A percentile compares a stretch with the other conserved stretches of the same genome.
Conservation (phyloP, 2,888 invertebrate species). For the Tribolium freemani region DNA sequence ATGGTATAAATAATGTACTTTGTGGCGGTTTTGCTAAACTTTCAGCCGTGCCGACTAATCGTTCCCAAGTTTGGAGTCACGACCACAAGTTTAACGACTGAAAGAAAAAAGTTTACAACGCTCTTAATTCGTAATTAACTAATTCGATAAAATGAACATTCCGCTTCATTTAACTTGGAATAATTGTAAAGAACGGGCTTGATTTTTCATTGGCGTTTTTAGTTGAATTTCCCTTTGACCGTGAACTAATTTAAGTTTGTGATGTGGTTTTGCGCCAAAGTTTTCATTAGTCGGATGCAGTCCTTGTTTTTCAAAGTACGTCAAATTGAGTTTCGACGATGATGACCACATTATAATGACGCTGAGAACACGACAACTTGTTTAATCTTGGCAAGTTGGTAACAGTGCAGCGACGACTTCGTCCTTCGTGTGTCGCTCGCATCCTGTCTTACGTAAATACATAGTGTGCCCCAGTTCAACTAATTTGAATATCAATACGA, state of each 20-base stretch:
- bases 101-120: not conserved
- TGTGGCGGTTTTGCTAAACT: not conserved
- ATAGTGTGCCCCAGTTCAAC: constrained; percentile 32
- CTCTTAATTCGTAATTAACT: not conserved
- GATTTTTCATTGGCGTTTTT: not conserved
- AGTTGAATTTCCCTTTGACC: not conserved
- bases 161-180: not conserved
- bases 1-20: no score
- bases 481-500: constrained; percentile 49
- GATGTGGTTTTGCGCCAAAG: constrained; percentile 35
- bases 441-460: constrained; percentile 34
- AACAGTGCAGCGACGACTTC: constrained; percentile 49
- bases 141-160: not conserved
- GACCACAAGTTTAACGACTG: not conserved
- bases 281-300: constrained; percentile 34
- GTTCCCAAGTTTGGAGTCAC: not conserved
- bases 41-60: not conserved
- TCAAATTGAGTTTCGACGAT: constrained; percentile 38
- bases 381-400: constrained; percentile 51
- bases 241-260: constrained; percentile 36
- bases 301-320: constrained; percentile 16
- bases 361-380: constrained; percentile 45
- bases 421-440: constrained; percentile 35
- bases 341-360: constrained; percentile 49
- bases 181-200: not conserved